Evolutionary conservation across 2,797 vertebrate genomes (phyloP).

Genomic region (Chelon auratus): DNA sequence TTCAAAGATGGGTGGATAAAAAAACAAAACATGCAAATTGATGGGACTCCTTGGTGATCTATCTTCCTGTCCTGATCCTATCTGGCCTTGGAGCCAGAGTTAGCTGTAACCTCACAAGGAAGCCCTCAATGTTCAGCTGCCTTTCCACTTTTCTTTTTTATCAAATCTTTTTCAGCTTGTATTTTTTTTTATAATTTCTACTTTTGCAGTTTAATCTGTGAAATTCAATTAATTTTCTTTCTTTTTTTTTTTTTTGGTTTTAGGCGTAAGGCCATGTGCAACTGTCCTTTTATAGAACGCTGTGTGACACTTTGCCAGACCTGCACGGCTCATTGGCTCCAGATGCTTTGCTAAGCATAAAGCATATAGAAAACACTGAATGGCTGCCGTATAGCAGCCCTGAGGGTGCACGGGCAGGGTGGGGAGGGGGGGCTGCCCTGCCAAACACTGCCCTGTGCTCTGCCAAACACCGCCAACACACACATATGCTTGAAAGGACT

Average conservation of each 20-base stretch:
- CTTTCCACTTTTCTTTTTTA: slow-evolving; percentile 1
- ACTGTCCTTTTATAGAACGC: slow-evolving; percentile 69
- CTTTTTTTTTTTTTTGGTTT: slow-evolving; percentile 47
- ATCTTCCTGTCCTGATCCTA: slow-evolving; percentile 60
- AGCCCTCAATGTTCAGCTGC: slow-evolving; percentile 5
- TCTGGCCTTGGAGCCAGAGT: slow-evolving; percentile 30
- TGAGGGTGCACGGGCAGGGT: slow-evolving; percentile 53
- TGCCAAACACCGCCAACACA: slow-evolving; percentile 74
- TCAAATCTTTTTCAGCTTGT: not conserved
- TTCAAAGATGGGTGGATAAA: slow-evolving; percentile 55
- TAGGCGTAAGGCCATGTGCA: slow-evolving; percentile 59
- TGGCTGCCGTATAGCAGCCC: slow-evolving; percentile 73
- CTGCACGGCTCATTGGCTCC: slow-evolving; percentile 79
- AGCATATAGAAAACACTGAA: slow-evolving; percentile 76
- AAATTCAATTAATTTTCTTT: slow-evolving; percentile 50
- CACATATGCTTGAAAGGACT: slow-evolving; percentile 72
- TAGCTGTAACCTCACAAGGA: slow-evolving; percentile 30
- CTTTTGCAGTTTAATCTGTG: slow-evolving; percentile 30
- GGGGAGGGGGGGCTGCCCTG: slow-evolving; percentile 46
- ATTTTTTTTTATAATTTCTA: slow-evolving; percentile 6
- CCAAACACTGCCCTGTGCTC: slow-evolving; percentile 70
- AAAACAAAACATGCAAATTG: slow-evolving; percentile 46
- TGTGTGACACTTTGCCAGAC: slow-evolving; percentile 74
- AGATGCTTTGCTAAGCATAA: slow-evolving; percentile 84
- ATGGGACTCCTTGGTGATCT: slow-evolving; percentile 38